A percentile compares a stretch with the other conserved stretches of the same genome.
phyloP scores from a whole-genome alignment of 2,797 vertebrate species.

The Catamblyrhynchus diadema region DNA sequence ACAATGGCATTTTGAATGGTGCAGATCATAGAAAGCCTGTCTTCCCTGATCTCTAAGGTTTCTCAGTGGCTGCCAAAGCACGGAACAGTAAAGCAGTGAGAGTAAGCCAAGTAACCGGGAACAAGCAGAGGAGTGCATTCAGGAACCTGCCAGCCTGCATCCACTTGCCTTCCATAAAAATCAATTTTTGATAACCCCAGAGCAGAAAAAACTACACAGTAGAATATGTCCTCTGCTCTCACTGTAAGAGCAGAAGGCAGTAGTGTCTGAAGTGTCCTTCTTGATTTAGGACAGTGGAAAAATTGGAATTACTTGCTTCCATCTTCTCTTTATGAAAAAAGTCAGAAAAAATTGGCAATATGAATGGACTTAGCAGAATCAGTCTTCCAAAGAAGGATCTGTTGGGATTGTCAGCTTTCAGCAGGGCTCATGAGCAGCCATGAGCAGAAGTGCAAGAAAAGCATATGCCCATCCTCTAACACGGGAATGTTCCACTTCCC shows the following conservation, averaged over 20 bases:
- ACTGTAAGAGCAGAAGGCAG: background rate
- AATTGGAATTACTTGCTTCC: background rate
- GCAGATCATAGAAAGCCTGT: background rate
- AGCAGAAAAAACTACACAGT: background rate
- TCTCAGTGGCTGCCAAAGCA: background rate
- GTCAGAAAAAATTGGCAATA: background rate
- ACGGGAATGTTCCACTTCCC: background rate
- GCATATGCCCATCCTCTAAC: background rate
- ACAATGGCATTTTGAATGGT: background rate
- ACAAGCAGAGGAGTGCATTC: background rate
- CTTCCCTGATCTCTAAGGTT: background rate
- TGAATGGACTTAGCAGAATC: background rate
- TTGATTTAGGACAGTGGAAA: background rate
- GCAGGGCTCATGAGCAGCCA: background rate
- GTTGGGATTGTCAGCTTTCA: background rate
- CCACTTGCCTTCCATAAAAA: background rate
- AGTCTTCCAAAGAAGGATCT: background rate
- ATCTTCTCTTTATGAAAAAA: background rate
- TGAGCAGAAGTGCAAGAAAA: background rate
- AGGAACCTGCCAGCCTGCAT: background rate
- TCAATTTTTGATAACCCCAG: background rate
- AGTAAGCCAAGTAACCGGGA: background rate
- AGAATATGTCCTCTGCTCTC: background rate
- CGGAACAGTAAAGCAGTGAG: background rate
- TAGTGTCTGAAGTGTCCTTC: background rate